Evolutionary conservation across 2,113 vertebrate genomes (phyloP).

Genomic region (Zosterops lateralis): DNA sequence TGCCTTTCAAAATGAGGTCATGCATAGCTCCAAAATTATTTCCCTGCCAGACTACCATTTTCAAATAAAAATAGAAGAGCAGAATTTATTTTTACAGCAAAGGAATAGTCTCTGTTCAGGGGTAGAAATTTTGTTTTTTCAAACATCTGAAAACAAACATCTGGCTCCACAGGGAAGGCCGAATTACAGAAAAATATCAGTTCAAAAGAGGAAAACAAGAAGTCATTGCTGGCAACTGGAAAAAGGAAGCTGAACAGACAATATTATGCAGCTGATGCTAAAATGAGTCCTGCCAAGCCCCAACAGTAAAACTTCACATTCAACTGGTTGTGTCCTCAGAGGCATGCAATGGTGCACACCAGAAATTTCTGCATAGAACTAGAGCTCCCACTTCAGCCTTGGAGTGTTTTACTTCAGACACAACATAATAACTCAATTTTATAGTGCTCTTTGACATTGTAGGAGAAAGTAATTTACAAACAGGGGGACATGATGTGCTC

Average conservation of each 20-base stretch:
- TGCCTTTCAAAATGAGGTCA: constrained; percentile 14
- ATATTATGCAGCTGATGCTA: not conserved
- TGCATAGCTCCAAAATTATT: not conserved
- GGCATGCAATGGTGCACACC: not conserved
- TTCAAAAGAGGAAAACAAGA: not conserved
- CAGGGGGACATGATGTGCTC: not conserved
- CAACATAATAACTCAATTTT: constrained; percentile 12
- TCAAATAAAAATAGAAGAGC: constrained; percentile 11
- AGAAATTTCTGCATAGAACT: not conserved
- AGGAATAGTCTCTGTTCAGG: not conserved
- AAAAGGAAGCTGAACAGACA: not conserved
- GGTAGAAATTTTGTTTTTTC: not conserved
- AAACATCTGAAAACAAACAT: not conserved
- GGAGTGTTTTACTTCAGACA: not conserved
- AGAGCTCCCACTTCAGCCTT: not conserved
- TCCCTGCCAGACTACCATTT: not conserved
- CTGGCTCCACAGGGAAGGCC: not conserved
- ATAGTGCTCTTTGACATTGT: not conserved
- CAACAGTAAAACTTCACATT: not conserved
- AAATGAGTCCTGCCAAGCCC: not conserved
- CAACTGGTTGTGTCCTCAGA: not conserved
- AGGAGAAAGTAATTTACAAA: constrained; percentile 13
- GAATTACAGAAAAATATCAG: not conserved
- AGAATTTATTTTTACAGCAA: not conserved
- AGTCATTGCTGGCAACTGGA: not conserved